Percentiles rank a stretch among this genome's conserved stretches.
Conservation (phyloP, 2,888 invertebrate species). For the Pyrocoelia pectoralis region DNA sequence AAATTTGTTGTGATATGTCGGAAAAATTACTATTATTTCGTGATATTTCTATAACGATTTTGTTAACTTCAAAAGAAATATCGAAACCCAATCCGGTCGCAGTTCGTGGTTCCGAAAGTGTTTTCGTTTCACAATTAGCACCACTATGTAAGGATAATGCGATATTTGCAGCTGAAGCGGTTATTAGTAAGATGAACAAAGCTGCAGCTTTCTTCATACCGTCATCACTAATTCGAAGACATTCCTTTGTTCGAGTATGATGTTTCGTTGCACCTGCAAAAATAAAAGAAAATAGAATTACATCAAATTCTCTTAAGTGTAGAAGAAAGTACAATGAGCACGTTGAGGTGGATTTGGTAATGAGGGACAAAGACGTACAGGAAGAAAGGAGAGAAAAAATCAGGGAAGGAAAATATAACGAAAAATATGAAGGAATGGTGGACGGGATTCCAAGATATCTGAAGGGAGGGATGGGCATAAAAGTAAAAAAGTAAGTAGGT, state of each 20-base stretch:
- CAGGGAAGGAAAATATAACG: too few species aligned
- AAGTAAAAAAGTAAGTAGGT: too few species aligned
- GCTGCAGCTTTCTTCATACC: constrained; percentile 55
- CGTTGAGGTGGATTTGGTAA: too few species aligned
- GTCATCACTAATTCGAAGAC: constrained; percentile 49
- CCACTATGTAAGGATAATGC: constrained; percentile 48
- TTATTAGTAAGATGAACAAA: constrained; percentile 59
- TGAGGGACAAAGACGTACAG: too few species aligned
- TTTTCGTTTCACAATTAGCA: constrained; percentile 48
- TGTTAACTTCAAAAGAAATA: constrained; percentile 42
- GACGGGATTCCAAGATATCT: too few species aligned
- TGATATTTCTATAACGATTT: constrained; percentile 42
- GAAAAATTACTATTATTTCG: constrained; percentile 43
- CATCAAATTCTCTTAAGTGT: not conserved
- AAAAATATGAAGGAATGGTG: too few species aligned
- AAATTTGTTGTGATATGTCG: constrained; percentile 59
- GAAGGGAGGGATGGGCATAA: too few species aligned
- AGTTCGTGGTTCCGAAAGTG: constrained; percentile 52
- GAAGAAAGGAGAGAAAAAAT: too few species aligned
- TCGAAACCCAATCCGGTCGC: constrained; percentile 54
- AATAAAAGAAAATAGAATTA: constrained; percentile 26
- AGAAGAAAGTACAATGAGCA: not conserved
- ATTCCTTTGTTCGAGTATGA: constrained; percentile 32
- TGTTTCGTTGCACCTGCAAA: constrained; percentile 47
- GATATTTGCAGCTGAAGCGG: constrained; percentile 61